A percentile compares a stretch with the other conserved stretches of the same genome.
These are phyloP conservation scores for Sitophilus oryzae DNA, from an alignment of 1,140 invertebrate species.

Conservation along the genomic window DNA sequence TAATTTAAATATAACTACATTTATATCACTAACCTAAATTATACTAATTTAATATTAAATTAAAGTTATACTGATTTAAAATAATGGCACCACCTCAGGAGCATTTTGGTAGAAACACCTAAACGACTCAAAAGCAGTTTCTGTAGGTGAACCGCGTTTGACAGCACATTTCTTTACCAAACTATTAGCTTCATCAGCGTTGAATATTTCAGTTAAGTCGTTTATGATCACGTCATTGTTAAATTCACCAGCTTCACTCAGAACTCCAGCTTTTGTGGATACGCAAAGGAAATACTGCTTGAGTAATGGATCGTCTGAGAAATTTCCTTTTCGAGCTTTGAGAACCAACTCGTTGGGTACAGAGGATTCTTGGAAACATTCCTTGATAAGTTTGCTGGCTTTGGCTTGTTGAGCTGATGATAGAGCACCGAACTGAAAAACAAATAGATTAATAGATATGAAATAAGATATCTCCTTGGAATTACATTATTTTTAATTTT, in stretches of 20 bases:
- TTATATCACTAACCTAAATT: no score
- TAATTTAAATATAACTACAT: no score
- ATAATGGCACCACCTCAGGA: slow-evolving; percentile 2
- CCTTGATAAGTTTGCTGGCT: slow-evolving; percentile 31
- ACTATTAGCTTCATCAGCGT: slow-evolving; percentile 31
- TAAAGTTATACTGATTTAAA: no score
- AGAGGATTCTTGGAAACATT: slow-evolving; percentile 43
- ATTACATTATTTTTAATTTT: no score
- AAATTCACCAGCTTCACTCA: slow-evolving; percentile 39
- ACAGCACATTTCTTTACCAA: slow-evolving; percentile 13
- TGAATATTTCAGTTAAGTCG: slow-evolving; percentile 42
- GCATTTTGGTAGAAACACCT: slow-evolving; percentile 14
- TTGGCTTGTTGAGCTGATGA: slow-evolving; percentile 5
- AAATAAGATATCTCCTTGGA: no score
- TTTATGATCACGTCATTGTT: slow-evolving; percentile 41
- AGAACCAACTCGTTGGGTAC: slow-evolving; percentile 39
- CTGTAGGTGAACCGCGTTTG: background rate
- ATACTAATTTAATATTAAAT: no score
- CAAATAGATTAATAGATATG: no score
- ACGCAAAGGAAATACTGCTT: slow-evolving; percentile 44
- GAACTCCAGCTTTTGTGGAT: slow-evolving; percentile 43
- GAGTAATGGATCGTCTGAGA: slow-evolving; percentile 39
- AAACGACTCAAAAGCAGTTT: slow-evolving; percentile 8
- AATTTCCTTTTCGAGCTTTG: slow-evolving; percentile 43
- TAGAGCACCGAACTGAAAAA: background rate